phyloP scores from a whole-genome alignment of 2,113 vertebrate species.

The Vidua chalybeata region DNA sequence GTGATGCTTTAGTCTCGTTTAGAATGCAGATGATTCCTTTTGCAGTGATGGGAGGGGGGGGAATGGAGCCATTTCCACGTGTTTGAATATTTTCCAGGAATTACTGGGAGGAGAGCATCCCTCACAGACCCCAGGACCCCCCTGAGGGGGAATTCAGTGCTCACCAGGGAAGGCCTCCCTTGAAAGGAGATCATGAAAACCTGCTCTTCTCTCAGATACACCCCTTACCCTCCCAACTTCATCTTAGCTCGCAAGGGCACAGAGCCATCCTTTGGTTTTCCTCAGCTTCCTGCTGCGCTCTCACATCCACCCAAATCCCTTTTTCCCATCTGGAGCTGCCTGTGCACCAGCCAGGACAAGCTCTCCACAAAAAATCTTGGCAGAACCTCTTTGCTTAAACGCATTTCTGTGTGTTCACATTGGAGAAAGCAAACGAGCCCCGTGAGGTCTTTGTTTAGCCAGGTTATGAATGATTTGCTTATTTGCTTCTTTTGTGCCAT shows the following conservation, averaged over 20 bases:
- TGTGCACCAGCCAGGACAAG: neutral
- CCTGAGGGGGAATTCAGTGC: neutral
- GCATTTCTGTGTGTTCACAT: neutral
- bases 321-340: neutral
- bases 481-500: neutral
- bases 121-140: neutral
- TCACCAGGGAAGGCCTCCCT: neutral
- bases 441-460: neutral
- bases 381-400: neutral
- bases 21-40: neutral
- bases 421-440: neutral
- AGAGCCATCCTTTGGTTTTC: fast-evolving
- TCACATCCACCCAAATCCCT: neutral
- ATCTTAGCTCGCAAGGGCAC: neutral
- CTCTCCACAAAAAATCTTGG: neutral
- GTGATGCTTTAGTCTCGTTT: neutral
- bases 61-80: neutral
- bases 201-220: neutral
- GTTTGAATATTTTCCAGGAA: neutral
- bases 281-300: neutral
- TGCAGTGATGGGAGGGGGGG: neutral
- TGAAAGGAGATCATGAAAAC: fast-evolving
- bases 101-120: neutral
- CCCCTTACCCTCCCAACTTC: neutral
- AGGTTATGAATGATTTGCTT: neutral